Evolutionary conservation across 2,797 vertebrate genomes (phyloP).

Genomic region (Enteromius thamalakanensis): DNA sequence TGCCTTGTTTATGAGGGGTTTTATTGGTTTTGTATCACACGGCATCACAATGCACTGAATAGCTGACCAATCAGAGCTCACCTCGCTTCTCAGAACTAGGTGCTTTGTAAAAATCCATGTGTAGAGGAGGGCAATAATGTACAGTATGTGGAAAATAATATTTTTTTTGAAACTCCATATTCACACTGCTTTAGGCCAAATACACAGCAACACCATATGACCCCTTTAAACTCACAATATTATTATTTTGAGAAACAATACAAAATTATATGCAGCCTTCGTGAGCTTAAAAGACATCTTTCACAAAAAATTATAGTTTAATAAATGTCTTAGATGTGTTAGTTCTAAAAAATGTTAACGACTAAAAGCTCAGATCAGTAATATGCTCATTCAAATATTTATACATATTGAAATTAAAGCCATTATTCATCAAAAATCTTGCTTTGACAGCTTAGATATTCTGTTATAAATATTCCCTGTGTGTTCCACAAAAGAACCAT

Average conservation of each 20-base stretch:
- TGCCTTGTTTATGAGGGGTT: no score
- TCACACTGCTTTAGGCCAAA: no score
- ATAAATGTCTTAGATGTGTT: not conserved
- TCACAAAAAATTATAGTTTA: not conserved
- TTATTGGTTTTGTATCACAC: no score
- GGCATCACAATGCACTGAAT: no score
- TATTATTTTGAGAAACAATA: not conserved
- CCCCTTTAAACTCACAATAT: not conserved
- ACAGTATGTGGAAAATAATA: no score
- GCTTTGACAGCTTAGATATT: not conserved
- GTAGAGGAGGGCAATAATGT: no score
- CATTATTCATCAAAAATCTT: constrained; percentile 2
- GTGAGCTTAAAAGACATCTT: not conserved
- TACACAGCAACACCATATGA: no score
- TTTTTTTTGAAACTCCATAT: no score
- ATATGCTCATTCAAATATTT: constrained; percentile 1
- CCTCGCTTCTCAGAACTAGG: no score
- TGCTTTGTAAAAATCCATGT: no score
- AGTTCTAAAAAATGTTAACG: not conserved
- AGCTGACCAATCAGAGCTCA: no score
- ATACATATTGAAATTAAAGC: not conserved
- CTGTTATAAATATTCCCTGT: constrained; percentile 1
- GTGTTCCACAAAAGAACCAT: not conserved
- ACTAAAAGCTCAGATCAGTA: not conserved
- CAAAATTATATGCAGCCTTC: not conserved